phyloP scores from a whole-genome alignment of 37 sponge, comb jelly and placozoan species.

The Tethya wilhelma region DNA sequence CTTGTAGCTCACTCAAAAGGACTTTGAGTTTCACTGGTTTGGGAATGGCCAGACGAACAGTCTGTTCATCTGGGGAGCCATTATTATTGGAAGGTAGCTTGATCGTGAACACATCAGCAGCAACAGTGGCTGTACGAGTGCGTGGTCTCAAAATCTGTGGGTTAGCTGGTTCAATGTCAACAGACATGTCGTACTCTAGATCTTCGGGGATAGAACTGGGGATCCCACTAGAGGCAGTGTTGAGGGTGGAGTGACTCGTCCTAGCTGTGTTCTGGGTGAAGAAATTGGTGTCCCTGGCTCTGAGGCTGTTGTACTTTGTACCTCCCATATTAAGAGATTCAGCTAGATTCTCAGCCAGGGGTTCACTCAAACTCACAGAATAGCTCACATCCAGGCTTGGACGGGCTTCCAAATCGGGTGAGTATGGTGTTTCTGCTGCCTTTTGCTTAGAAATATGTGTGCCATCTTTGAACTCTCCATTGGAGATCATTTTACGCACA shows the following conservation, averaged over 20 bases:
- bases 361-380: neutral
- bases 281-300: neutral
- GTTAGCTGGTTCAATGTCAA: too few species aligned
- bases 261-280: constrained; percentile 3
- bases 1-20: constrained; percentile 49
- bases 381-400: neutral
- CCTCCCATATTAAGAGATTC: neutral
- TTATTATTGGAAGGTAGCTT: constrained; percentile 1
- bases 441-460: constrained; percentile 36
- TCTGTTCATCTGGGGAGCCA: neutral
- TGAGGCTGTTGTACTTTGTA: neutral
- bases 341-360: neutral
- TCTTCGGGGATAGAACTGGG: too few species aligned
- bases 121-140: constrained; percentile 8
- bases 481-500: constrained; percentile 33
- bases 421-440: too few species aligned
- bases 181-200: too few species aligned
- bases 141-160: neutral
- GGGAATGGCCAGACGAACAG: constrained; percentile 40
- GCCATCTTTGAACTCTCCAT: constrained; percentile 49
- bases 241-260: too few species aligned
- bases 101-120: neutral
- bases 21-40: constrained; percentile 36
- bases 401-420: constrained; percentile 21
- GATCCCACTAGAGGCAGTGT: too few species aligned